Evolutionary conservation across 2,888 invertebrate genomes (phyloP).

Genomic region (Polymixis lichenea): DNA sequence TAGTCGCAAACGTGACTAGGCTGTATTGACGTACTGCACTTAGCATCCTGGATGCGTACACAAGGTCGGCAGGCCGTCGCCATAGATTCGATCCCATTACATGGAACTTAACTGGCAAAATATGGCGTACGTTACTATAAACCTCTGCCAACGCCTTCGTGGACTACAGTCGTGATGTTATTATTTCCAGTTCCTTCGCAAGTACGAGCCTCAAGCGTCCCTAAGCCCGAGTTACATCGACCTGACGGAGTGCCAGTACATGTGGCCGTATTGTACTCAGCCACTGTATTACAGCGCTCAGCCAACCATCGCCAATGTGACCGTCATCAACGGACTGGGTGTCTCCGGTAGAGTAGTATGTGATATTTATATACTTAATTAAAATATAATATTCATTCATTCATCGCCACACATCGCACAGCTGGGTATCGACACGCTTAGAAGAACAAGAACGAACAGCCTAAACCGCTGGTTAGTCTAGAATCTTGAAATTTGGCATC

Average conservation of each 20-base stretch:
- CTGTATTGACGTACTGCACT: no score
- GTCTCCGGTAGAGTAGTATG: constrained; percentile 95
- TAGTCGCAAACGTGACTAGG: not conserved
- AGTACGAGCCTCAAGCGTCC: constrained; percentile 91
- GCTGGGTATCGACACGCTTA: no score
- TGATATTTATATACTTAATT: not conserved
- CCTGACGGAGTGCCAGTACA: constrained; percentile 98
- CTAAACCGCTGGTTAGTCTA: no score
- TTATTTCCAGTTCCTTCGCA: constrained; percentile 85
- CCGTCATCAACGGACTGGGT: constrained; percentile 97
- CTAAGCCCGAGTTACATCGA: constrained; percentile 96
- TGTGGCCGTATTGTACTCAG: constrained; percentile 99
- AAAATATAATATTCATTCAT: not conserved
- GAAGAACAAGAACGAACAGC: no score
- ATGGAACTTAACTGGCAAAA: not conserved
- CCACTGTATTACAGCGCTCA: constrained; percentile 96
- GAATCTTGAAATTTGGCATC: no score
- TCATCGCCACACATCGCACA: no score
- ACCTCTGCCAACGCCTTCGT: not conserved
- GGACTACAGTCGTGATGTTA: not conserved
- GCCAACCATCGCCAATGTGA: constrained; percentile 97
- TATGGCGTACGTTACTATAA: not conserved
- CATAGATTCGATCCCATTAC: not conserved
- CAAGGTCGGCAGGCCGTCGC: no score
- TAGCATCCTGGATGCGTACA: not conserved